Conservation (phyloP, 2,113 vertebrate genomes). For the Laticauda laticaudata region DNA sequence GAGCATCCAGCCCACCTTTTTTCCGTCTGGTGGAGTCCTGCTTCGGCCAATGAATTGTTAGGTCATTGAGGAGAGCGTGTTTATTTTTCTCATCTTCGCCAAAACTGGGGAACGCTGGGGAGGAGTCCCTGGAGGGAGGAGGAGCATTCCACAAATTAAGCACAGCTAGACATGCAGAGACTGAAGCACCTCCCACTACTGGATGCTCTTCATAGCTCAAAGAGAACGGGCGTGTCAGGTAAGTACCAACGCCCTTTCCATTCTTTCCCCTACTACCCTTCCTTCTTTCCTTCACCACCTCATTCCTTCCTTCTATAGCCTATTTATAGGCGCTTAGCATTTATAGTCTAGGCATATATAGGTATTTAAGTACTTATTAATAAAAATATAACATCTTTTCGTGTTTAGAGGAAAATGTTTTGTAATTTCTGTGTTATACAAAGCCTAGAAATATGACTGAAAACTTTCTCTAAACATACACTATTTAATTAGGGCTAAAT, state of each 20-base stretch:
- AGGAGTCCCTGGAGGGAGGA: too few relatives aligned
- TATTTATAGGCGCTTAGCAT: neutral
- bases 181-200: too few relatives aligned
- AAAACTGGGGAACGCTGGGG: too few relatives aligned
- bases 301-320: neutral
- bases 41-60: too few relatives aligned
- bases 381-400: neutral
- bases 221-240: too few relatives aligned
- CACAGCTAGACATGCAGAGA: too few relatives aligned
- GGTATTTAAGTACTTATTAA: neutral
- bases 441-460: neutral
- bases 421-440: neutral
- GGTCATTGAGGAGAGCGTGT: too few relatives aligned
- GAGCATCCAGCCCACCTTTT: too few relatives aligned
- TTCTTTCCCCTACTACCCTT: neutral
- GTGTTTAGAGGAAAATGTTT: neutral
- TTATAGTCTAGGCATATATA: neutral
- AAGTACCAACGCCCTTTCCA: neutral
- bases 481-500: rapidly evolving
- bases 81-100: too few relatives aligned
- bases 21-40: too few relatives aligned
- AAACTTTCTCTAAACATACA: neutral
- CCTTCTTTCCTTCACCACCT: neutral
- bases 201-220: too few relatives aligned
- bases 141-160: too few relatives aligned